These are phyloP conservation scores for Trinectes maculatus DNA, from an alignment of 2,113 vertebrate species.

Conservation along the genomic window DNA sequence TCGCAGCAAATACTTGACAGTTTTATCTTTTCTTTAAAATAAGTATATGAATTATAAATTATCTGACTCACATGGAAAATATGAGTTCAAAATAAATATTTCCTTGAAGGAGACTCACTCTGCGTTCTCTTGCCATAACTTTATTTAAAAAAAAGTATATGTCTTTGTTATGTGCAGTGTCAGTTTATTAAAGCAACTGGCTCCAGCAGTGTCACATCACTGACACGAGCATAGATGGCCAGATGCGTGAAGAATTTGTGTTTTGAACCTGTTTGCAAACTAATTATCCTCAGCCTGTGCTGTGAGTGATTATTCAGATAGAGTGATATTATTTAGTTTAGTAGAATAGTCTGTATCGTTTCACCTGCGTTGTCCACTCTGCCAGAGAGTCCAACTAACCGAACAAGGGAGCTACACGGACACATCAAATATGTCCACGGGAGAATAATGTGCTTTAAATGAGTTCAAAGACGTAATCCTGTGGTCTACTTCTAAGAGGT, in stretches of 20 bases:
- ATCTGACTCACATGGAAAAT: background rate
- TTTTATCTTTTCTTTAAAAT: slow-evolving; percentile 14
- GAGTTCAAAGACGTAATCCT: slow-evolving; percentile 18
- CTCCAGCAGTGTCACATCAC: slow-evolving; percentile 11
- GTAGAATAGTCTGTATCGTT: slow-evolving; percentile 32
- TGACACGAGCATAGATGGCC: slow-evolving; percentile 19
- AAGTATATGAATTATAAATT: background rate
- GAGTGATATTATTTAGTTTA: too few relatives aligned
- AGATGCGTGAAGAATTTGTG: slow-evolving; percentile 20
- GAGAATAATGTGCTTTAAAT: slow-evolving; percentile 44
- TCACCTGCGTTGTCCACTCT: background rate
- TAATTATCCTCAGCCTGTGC: too few relatives aligned
- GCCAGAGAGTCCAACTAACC: slow-evolving; percentile 18
- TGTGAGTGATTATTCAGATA: too few relatives aligned
- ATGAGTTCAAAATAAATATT: background rate
- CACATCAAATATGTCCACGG: slow-evolving; percentile 11
- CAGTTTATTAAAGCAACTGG: slow-evolving; percentile 5
- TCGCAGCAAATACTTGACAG: background rate
- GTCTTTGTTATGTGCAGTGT: background rate
- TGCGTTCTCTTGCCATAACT: background rate
- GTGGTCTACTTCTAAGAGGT: slow-evolving; percentile 13
- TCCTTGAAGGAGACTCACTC: background rate
- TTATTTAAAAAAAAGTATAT: too few relatives aligned
- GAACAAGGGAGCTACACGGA: slow-evolving; percentile 3
- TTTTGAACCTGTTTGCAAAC: too few relatives aligned